These are phyloP conservation scores for Scatophagus argus DNA, from an alignment of 2,113 vertebrate species.

Conservation along the genomic window DNA sequence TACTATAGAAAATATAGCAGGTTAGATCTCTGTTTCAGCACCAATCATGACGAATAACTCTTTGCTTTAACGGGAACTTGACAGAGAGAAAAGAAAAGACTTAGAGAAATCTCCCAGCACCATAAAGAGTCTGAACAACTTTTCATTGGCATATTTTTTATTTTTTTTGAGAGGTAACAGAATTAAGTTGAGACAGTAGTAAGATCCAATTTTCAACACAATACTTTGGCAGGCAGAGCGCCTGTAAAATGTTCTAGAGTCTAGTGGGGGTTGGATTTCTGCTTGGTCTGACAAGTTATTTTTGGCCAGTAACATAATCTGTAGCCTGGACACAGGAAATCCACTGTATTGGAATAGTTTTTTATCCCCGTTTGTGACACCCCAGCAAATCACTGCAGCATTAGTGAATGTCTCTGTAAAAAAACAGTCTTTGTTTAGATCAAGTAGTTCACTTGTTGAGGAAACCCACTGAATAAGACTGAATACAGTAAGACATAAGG, in stretches of 20 bases:
- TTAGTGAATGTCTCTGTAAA: not conserved
- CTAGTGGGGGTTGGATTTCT: not conserved
- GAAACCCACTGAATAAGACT: not conserved
- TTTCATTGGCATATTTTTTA: not conserved
- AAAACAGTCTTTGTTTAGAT: not conserved
- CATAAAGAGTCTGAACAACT: conserved; percentile 13
- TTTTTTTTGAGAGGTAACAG: not conserved
- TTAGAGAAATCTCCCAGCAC: conserved; percentile 15
- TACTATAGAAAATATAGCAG: not conserved
- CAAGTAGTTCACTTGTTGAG: not conserved
- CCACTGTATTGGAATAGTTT: not conserved
- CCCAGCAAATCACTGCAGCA: not conserved
- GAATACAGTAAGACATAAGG: not conserved
- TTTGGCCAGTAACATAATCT: not conserved
- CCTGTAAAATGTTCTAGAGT: conserved; percentile 12
- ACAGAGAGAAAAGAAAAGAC: not conserved
- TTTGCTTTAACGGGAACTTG: not conserved
- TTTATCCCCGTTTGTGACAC: not conserved
- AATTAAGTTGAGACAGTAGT: conserved; percentile 31
- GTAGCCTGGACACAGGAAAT: not conserved
- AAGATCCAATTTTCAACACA: conserved; percentile 23
- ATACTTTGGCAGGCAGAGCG: not conserved
- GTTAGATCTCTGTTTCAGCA: not conserved
- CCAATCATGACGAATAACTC: not conserved
- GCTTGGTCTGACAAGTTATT: not conserved